Evolutionary conservation across 2,797 vertebrate genomes (phyloP), one percentile per base, ranked within the genome.

Genomic region (Sus cebifrons): DNA sequence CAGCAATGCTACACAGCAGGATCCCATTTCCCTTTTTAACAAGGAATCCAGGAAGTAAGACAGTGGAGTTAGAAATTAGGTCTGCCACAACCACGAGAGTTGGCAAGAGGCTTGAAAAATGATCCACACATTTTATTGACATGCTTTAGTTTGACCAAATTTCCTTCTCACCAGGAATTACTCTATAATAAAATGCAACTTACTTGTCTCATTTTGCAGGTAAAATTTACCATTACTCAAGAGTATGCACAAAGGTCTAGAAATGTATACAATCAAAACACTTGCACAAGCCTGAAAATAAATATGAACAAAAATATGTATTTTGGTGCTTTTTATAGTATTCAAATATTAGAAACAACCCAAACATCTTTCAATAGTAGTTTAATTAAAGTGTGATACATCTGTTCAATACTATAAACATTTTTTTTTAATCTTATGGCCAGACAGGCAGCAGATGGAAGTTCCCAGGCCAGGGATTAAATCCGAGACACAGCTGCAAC

Each of bases 261-360:
- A 17, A 92, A 86, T 11, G 15, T 92, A 89, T 4, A 64, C 85
- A 68, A 23, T 49, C 32, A 71, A 96, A 95, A 75, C 20, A 86
- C 68, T 95, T 86, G 16, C 32, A 74, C 29, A 62, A 32, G 20
- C n/a, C 36, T 74, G 23, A 23, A 92, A 93, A 96, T 23, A 81
- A 64, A 90, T 70, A 52, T 11, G 21, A 92, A 73, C 49, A 95
- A 74, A 96, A 96, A 91, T 73, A n/a, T 58, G 78, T 86, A 54
- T 16, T 25, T 27, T 14, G 17, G 13, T 58, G 29, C 20, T 93
- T 95, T 94, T 71, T 56, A 62, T 82, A 91, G 89, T 81, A 54
- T 21, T 90, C 18, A 89, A 86, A 91, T 79, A 84, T 54, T 73
- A 64, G 49, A 87, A 82, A 49, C 25, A 52, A 78, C 7, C 5